Percentiles rank a stretch among this genome's conserved stretches.
These are phyloP conservation scores for Epistrophe grossulariae DNA, from an alignment of 2,888 invertebrate species.

Conservation along the genomic window DNA sequence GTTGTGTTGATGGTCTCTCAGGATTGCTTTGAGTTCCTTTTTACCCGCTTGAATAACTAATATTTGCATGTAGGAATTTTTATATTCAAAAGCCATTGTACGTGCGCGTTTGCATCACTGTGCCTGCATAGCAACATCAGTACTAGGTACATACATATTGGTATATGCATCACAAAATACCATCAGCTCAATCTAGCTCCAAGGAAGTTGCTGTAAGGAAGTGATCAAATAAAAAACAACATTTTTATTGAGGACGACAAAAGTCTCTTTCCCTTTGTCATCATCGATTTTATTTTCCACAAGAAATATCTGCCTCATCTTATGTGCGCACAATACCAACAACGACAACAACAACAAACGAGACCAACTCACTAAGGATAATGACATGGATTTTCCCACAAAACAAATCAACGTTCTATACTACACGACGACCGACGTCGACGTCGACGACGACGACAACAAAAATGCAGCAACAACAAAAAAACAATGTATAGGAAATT, in stretches of 20 bases:
- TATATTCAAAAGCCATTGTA: constrained; percentile 39
- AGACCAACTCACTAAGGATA: constrained; percentile 60
- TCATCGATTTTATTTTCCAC: constrained; percentile 54
- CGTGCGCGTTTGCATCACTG: constrained; percentile 16
- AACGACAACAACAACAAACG: constrained; percentile 4
- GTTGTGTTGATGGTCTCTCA: not conserved
- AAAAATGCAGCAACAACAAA: constrained; percentile 15
- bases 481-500: constrained; percentile 50
- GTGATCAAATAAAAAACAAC: constrained; percentile 15
- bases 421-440: constrained; percentile 28
- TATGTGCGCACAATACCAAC: not conserved
- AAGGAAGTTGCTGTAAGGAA: not conserved
- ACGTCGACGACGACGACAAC: constrained; percentile 29
- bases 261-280: constrained; percentile 45
- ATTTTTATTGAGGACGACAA: constrained; percentile 40
- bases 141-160: not conserved
- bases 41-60: constrained; percentile 13
- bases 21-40: constrained; percentile 9
- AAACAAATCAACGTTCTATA: constrained; percentile 51
- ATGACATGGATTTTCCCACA: constrained; percentile 58
- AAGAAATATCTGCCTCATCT: constrained; percentile 27
- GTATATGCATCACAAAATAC: not conserved
- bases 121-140: constrained; percentile 12
- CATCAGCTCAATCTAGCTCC: constrained; percentile 7
- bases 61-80: constrained; percentile 8